Base-by-base conservation (phyloP, 53 echinoderm and acorn worm species). In the Echinometra lucunter region DNA sequence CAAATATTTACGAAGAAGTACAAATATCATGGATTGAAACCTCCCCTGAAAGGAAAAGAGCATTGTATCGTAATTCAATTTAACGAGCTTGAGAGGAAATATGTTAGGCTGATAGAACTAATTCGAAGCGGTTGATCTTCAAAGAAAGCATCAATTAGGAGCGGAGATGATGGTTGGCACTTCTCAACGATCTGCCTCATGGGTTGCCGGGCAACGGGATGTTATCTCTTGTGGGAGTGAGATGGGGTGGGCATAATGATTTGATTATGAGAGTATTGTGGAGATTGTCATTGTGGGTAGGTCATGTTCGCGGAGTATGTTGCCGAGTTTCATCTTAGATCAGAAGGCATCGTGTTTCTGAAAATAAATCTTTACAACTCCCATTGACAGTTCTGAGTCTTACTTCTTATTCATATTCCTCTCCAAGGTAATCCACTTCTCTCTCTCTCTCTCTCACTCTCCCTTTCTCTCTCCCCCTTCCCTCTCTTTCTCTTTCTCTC, bases 41-140 rank as follows among this genome's bases (percentile, higher is more conserved):
- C 85, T 47, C 49, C 85, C 15, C 27, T 85, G 49, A 85, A 85
- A 85, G 85, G 85, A 49, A 85, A 85, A 47, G n/a, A 25, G 85
- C 85, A 85, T 78, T 78, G 78, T 49, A 85, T 85, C 53, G 53
- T 49, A 85, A 85, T 85, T 85, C 85, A 85, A 85, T 85, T 85
- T 85, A 44, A 28, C 49, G 49, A 85, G 85, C 85, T n/a, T n/a
- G 49, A 49, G 49, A 28, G 28, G 49, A 85, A 13, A n/a, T 28
- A 85, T 85, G 85, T 28, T 45, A 49, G 85, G 49, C 47, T 8
- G 45, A 49, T 85, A 85, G n/a, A 47, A 47, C 85, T 85, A 85
- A 85, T 85, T 85, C 53, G 53, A 42, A 85, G 45, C 85, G 49
- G 85, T 85, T 47, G 47, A 19, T 85, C 85, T 85, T 85, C 85